Conservation (phyloP, 2,888 invertebrate genomes). For the Pharmacophagus antenor region DNA sequence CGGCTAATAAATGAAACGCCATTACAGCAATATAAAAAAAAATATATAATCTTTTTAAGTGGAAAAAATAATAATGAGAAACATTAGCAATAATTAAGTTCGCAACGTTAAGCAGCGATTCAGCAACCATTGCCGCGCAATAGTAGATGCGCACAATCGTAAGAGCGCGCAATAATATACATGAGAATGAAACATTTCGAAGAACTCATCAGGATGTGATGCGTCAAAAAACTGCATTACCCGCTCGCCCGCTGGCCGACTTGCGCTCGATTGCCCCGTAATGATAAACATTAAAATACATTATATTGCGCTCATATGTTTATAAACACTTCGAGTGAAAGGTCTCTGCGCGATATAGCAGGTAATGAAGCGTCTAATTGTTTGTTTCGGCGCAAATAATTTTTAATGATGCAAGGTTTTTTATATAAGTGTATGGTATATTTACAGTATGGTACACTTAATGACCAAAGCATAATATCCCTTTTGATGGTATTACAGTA, state of each 20-base stretch:
- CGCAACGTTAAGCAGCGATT: conserved; percentile 5
- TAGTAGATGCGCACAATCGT: conserved; percentile 13
- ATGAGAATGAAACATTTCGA: conserved; percentile 25
- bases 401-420: too few relatives aligned
- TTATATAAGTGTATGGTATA: too few relatives aligned
- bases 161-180: conserved; percentile 9
- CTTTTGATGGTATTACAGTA: too few relatives aligned
- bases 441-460: too few relatives aligned
- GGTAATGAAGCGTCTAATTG: not conserved
- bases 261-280: conserved; percentile 7
- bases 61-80: not conserved
- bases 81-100: conserved; percentile 7
- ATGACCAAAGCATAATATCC: too few relatives aligned
- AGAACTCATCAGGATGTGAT: conserved; percentile 25
- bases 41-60: not conserved
- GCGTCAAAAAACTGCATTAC: conserved; percentile 25
- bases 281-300: conserved; percentile 19
- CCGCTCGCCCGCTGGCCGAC: conserved; percentile 2
- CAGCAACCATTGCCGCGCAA: conserved; percentile 9
- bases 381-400: not conserved
- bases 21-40: not conserved
- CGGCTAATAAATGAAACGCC: too few relatives aligned
- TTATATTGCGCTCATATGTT: conserved; percentile 15
- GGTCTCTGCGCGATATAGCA: not conserved
- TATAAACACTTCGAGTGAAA: not conserved